These are phyloP conservation scores for Amphipoea lucens DNA, from an alignment of 2,888 invertebrate genomes.

Conservation along the genomic window DNA sequence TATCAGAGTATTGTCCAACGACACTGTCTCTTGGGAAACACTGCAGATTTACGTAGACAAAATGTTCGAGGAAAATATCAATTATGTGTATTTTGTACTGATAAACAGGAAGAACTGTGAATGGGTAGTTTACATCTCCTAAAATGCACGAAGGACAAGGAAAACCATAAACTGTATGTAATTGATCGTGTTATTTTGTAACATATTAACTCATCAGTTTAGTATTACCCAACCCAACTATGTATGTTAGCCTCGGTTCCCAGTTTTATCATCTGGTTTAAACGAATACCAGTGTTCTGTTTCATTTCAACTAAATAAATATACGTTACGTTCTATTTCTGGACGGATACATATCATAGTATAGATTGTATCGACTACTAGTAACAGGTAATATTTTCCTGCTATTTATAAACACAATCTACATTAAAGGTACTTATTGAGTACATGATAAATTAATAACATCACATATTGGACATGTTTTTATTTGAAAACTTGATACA, in stretches of 20 bases:
- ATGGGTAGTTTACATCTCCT: constrained; percentile 11
- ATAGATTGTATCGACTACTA: constrained; percentile 32
- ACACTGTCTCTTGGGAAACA: constrained; percentile 13
- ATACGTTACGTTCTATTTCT: constrained; percentile 35
- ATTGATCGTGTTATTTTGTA: constrained; percentile 8
- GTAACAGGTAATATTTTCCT: constrained; percentile 33
- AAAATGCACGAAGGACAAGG: constrained; percentile 26
- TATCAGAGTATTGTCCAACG: constrained; percentile 11
- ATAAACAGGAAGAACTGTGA: constrained; percentile 34
- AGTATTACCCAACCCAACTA: not conserved
- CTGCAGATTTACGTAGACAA: constrained; percentile 10
- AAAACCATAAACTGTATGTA: constrained; percentile 27
- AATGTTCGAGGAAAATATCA: constrained; percentile 28
- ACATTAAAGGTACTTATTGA: not conserved
- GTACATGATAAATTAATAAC: constrained; percentile 22
- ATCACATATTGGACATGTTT: constrained; percentile 15
- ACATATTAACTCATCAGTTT: constrained; percentile 11
- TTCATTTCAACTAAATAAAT: constrained; percentile 44
- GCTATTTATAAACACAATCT: constrained; percentile 14
- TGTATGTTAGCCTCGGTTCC: constrained; percentile 10
- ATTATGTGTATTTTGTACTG: not conserved
- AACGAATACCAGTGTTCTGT: constrained; percentile 35
- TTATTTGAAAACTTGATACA: constrained; percentile 19
- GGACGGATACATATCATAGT: constrained; percentile 11
- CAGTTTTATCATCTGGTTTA: constrained; percentile 11